A percentile compares a stretch with the other conserved stretches of the same genome.
phyloP scores from a whole-genome alignment of 2,888 invertebrate species.

The Tinea trinotella region DNA sequence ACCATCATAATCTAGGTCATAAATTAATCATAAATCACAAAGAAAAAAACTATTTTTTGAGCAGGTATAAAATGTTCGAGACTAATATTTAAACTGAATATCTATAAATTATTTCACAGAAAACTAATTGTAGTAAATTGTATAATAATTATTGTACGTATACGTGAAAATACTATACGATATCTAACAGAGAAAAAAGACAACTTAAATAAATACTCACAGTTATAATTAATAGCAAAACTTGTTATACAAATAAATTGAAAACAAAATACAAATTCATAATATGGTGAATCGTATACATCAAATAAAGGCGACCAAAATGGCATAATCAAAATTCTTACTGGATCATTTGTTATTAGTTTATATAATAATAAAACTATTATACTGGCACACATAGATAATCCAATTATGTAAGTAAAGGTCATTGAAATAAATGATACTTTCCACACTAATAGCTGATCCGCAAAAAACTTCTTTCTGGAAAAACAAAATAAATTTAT shows the following conservation, averaged over 20 bases:
- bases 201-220: not conserved
- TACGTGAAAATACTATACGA: no score
- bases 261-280: not conserved
- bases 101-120: no score
- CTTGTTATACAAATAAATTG: not conserved
- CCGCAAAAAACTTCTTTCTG: not conserved
- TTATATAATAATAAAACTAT: not conserved
- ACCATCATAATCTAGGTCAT: no score
- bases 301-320: not conserved
- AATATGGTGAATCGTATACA: not conserved
- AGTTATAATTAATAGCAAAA: not conserved
- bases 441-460: not conserved
- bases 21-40: no score
- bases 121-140: no score
- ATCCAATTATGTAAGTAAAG: not conserved
- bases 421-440: not conserved
- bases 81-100: no score
- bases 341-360: not conserved
- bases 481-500: not conserved
- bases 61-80: no score
- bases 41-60: no score
- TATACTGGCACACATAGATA: not conserved
- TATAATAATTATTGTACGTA: no score
- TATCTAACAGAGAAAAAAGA: no score
- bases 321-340: not conserved